Percentiles rank a stretch among this genome's conserved stretches.
Evolutionary conservation across 2,888 invertebrate species (phyloP).

Genomic region (Cantharis lateralis): DNA sequence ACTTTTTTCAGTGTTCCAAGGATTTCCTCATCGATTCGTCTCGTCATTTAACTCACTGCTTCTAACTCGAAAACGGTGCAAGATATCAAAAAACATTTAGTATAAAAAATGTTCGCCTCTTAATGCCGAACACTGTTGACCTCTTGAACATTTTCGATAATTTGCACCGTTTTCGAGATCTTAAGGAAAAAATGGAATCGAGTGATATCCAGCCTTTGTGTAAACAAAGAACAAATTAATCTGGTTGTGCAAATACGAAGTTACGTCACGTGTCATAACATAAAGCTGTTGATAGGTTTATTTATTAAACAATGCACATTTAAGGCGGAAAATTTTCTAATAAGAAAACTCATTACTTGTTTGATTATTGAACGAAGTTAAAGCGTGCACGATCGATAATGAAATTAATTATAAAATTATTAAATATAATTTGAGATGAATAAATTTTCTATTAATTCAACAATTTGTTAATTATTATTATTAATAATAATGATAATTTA

Average conservation of each 20-base stretch:
- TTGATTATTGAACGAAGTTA: background rate
- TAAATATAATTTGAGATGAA: background rate
- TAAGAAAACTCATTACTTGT: background rate
- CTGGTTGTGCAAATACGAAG: background rate
- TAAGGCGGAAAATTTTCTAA: background rate
- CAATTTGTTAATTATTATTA: background rate
- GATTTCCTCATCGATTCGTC: no score
- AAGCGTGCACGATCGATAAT: background rate
- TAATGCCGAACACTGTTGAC: no score
- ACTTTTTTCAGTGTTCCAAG: no score
- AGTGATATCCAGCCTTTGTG: no score
- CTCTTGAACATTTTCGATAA: no score
- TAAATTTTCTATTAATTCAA: background rate
- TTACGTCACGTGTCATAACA: background rate
- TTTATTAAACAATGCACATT: background rate
- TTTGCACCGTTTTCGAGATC: no score
- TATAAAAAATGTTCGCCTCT: no score
- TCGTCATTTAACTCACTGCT: no score
- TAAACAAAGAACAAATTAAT: background rate
- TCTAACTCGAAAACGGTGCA: no score
- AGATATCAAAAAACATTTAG: no score
- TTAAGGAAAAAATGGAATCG: no score
- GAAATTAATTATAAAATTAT: background rate
- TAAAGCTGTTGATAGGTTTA: background rate
- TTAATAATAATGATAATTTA: background rate